Evolutionary conservation across 1,140 invertebrate genomes (phyloP).

Genomic region (Drosophila hydei): DNA sequence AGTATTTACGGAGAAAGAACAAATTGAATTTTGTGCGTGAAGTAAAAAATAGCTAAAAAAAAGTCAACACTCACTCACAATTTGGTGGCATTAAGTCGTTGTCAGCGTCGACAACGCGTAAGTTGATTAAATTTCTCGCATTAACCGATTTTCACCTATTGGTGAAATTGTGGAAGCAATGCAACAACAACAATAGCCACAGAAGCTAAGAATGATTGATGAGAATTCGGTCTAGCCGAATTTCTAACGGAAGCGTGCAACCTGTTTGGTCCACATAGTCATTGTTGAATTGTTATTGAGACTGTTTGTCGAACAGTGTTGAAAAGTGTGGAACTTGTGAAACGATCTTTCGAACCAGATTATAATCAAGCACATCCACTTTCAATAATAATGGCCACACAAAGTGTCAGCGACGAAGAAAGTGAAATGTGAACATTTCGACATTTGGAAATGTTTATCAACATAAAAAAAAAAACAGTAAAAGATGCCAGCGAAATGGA

Average conservation of each 20-base stretch:
- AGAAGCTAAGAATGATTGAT: slow-evolving; percentile 68
- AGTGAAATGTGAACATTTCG: slow-evolving; percentile 68
- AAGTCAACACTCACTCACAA: slow-evolving; percentile 43
- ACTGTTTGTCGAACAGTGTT: background rate
- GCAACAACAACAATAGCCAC: slow-evolving; percentile 12
- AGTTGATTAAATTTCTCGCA: slow-evolving; percentile 79
- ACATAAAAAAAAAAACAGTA: slow-evolving; percentile 24
- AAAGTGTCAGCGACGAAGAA: slow-evolving; percentile 56
- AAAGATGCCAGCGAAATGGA: slow-evolving; percentile 64
- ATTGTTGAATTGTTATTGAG: slow-evolving; percentile 29
- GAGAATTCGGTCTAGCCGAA: slow-evolving; percentile 58
- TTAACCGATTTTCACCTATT: slow-evolving; percentile 70
- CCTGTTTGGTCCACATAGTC: slow-evolving; percentile 40
- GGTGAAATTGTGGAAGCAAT: slow-evolving; percentile 56
- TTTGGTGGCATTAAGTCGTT: slow-evolving; percentile 62
- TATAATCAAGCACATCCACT: slow-evolving; percentile 59
- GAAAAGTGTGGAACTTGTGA: slow-evolving; percentile 18
- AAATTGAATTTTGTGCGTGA: slow-evolving; percentile 60
- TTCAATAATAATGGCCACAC: slow-evolving; percentile 65
- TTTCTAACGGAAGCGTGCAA: slow-evolving; percentile 62
- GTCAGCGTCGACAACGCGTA: slow-evolving; percentile 54
- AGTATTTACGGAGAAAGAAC: slow-evolving; percentile 58
- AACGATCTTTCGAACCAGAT: slow-evolving; percentile 53
- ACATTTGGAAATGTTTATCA: slow-evolving; percentile 63
- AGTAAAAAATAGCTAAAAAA: slow-evolving; percentile 48